Evolutionary conservation across 2,113 vertebrate genomes (phyloP).

Genomic region (human (Homo sapiens)): GRCh38 chr12:75923001-75923500

Average conservation of each 20-base stretch:
- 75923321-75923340: background rate
- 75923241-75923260: background rate
- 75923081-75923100: background rate
- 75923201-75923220: background rate
- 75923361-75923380: background rate
- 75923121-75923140: background rate
- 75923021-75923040: slow-evolving; percentile 39
- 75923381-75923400: background rate
- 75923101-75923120: background rate
- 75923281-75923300: slow-evolving; percentile 41
- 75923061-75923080: slow-evolving; percentile 35
- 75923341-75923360: background rate
- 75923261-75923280: background rate
- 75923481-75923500: background rate
- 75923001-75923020: slow-evolving; percentile 51
- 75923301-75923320: background rate
- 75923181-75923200: background rate
- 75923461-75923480: background rate
- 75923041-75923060: slow-evolving; percentile 20
- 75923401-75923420: background rate
- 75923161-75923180: background rate
- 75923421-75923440: background rate
- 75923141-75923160: background rate
- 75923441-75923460: background rate
- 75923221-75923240: background rate